A percentile compares a stretch with the other conserved stretches of the same genome.
Conservation (phyloP, 2,113 vertebrate species). For the Ctenomys sociabilis region DNA sequence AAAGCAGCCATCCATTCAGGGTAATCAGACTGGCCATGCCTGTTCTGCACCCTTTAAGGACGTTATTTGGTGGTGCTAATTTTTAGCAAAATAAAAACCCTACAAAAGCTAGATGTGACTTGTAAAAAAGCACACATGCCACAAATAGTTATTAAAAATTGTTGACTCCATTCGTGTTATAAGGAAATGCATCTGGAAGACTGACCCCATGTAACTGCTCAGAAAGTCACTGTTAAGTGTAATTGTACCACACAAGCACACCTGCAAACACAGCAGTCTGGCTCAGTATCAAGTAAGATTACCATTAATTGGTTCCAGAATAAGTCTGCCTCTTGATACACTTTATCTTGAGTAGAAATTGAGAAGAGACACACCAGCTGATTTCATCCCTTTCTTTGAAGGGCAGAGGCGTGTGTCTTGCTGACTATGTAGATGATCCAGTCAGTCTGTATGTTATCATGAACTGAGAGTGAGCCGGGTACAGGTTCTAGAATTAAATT, state of each 20-base stretch:
- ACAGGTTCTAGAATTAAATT: background rate
- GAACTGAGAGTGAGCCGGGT: background rate
- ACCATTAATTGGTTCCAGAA: background rate
- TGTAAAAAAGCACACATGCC: background rate
- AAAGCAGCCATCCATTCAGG: background rate
- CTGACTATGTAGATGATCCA: background rate
- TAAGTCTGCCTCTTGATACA: background rate
- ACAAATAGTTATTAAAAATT: slow-evolving; percentile 2
- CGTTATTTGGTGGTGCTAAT: background rate
- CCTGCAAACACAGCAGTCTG: background rate
- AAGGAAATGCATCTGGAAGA: background rate
- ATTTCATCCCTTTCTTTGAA: background rate
- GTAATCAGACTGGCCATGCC: background rate
- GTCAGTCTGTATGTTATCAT: background rate
- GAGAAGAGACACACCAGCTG: background rate
- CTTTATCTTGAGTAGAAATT: background rate
- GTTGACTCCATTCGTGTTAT: background rate
- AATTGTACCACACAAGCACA: background rate
- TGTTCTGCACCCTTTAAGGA: slow-evolving; percentile 28
- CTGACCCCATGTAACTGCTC: background rate
- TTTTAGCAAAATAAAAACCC: background rate
- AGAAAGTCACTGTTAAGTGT: background rate
- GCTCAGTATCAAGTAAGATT: background rate
- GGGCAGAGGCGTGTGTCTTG: background rate
- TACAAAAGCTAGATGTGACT: background rate